Evolutionary conservation across 2,888 invertebrate species (phyloP), one percentile per base, ranked within the genome.

Genomic region (Antitype chi): DNA sequence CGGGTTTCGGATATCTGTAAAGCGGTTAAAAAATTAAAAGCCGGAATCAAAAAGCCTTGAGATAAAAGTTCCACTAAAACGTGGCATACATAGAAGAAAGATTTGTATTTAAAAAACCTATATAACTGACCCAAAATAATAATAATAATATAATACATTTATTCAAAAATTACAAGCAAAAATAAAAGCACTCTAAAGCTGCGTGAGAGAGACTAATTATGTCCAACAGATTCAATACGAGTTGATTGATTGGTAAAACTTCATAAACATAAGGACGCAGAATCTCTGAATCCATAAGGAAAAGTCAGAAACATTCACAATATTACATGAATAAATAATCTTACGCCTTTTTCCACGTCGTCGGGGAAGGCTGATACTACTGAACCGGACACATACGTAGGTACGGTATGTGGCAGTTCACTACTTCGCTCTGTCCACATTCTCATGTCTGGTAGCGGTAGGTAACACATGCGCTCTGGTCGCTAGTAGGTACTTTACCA

Each of bases 161-260:
- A n/a, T n/a, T n/a, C n/a, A n/a, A n/a, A n/a, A n/a, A n/a, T 2
- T 32, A 32, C 32, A 32, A 32, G 1, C 32, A 4, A 8, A 60
- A 43, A 53, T 20, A 43, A 47, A 59, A 78, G n/a, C 63, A 52
- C 25, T 55, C 47, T 32, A 15, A 52, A 60, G 1, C 11, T 53
- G 25, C 32, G 23, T 11, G 8, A 6, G 20, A 43, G 20, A n/a
- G 28, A 52, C 20, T 59, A n/a, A n/a, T n/a, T 52, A 76, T 20
- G 20, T 13, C 23, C 17, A 47, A 25, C 11, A 68, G 32, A 47
- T 53, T 60, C 43, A 25, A 28, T 2, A 47, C 9, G 23, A 28
- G 25, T 60, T 60, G 59, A 76, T 76, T 60, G 43, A 60, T 76
- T 32, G 59, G 13, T 76, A 53, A 25, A 60, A 78, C 68, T 53